Conservation (phyloP, 2,113 vertebrate genomes). For the Clupea harengus region DNA sequence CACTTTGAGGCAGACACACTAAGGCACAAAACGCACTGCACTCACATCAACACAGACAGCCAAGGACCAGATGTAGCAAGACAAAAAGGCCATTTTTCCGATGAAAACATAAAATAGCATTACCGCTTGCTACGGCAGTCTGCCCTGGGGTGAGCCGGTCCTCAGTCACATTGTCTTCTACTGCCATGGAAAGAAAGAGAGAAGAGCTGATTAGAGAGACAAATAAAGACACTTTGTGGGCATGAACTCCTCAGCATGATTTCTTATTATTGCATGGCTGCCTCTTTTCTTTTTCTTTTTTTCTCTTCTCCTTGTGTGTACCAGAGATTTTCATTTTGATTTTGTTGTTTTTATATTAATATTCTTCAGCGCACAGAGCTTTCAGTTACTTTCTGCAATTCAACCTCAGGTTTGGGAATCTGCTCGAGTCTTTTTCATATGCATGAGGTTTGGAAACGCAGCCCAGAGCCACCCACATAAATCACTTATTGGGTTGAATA, state of each 20-base stretch:
- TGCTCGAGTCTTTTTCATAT: constrained; percentile 67
- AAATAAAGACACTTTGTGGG: constrained; percentile 40
- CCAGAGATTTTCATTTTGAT: constrained; percentile 15
- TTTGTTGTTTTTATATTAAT: constrained; percentile 34
- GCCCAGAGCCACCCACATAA: constrained; percentile 69
- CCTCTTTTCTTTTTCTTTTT: not conserved
- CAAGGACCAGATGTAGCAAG: not conserved
- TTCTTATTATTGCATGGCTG: not conserved
- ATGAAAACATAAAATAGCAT: constrained; percentile 76
- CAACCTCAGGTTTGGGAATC: constrained; percentile 66
- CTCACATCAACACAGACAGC: constrained; percentile 43
- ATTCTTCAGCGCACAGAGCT: constrained; percentile 49
- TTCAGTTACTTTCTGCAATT: constrained; percentile 58
- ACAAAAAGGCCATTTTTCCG: constrained; percentile 55
- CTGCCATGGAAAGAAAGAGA: constrained; percentile 73
- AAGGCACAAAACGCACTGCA: constrained; percentile 10
- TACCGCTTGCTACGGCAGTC: constrained; percentile 81
- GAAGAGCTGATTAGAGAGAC: constrained; percentile 66
- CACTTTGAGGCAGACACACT: not conserved
- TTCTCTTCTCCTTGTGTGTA: not conserved
- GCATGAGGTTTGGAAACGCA: constrained; percentile 66
- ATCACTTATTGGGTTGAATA: constrained; percentile 72
- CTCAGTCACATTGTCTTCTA: constrained; percentile 86
- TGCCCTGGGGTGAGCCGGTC: constrained; percentile 81
- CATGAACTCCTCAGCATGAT: constrained; percentile 9